phyloP scores from a whole-genome alignment of 2,113 vertebrate species.

The Eurystomus gularis region DNA sequence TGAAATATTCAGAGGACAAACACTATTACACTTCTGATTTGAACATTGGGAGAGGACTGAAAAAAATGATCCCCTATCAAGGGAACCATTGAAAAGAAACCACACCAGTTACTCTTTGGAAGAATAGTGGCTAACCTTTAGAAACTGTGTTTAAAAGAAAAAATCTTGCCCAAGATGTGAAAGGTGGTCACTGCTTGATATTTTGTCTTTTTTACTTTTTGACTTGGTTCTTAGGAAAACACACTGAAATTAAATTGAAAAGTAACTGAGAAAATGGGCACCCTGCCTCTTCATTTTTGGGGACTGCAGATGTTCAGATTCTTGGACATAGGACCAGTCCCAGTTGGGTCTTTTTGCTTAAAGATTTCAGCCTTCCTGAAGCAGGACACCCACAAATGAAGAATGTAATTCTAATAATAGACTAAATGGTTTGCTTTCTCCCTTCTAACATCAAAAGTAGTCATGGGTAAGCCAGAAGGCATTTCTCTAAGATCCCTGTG shows the following conservation, averaged over 20 bases:
- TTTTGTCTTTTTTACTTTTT: neutral
- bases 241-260: neutral
- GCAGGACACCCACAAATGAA: neutral
- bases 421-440: neutral
- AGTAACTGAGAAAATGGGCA: neutral
- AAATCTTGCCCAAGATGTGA: neutral
- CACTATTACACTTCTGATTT: neutral
- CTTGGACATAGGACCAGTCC: neutral
- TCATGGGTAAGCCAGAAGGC: neutral
- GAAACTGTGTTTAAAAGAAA: neutral
- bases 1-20: neutral
- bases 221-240: neutral
- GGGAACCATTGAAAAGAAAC: neutral
- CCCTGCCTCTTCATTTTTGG: neutral
- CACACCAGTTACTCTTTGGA: neutral
- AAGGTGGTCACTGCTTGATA: neutral
- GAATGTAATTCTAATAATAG: neutral
- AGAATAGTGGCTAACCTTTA: neutral
- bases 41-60: neutral
- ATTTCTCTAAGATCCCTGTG: neutral
- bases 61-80: neutral
- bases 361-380: neutral
- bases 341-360: neutral
- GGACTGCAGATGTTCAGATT: neutral
- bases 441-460: neutral